Conservation (phyloP, 2,797 vertebrate species). For the Acipenser transmontanus region DNA sequence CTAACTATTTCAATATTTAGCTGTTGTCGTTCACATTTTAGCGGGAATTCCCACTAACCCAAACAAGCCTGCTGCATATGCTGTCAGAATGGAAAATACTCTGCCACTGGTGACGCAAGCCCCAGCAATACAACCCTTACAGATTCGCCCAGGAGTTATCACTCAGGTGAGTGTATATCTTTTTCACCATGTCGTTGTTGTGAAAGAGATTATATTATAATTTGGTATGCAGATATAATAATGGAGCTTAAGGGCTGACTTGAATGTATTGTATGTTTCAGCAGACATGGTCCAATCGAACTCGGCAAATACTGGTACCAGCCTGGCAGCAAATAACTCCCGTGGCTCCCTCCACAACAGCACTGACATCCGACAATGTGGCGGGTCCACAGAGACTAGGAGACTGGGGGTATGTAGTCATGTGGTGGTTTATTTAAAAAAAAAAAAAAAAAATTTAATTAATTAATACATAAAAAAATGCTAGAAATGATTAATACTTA, state of each 20-base stretch:
- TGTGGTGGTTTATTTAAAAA: too few relatives aligned
- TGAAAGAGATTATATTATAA: too few relatives aligned
- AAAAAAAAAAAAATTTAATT: too few relatives aligned
- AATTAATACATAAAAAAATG: too few relatives aligned
- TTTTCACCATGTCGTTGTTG: too few relatives aligned
- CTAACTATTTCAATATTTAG: background rate
- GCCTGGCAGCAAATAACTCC: slow-evolving; percentile 89
- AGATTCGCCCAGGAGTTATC: slow-evolving; percentile 88
- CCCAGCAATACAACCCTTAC: slow-evolving; percentile 82
- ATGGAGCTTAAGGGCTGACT: background rate
- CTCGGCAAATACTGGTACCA: slow-evolving; percentile 89
- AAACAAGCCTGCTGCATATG: slow-evolving; percentile 79
- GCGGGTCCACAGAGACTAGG: slow-evolving; percentile 85
- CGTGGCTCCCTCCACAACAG: slow-evolving; percentile 71
- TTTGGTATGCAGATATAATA: too few relatives aligned
- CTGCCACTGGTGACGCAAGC: slow-evolving; percentile 89
- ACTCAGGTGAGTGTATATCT: slow-evolving; percentile 70
- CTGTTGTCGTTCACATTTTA: background rate
- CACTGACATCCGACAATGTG: slow-evolving; percentile 81
- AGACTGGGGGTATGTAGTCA: slow-evolving; percentile 85
- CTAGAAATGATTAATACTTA: too few relatives aligned
- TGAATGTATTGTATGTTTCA: slow-evolving; percentile 5
- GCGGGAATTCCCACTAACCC: slow-evolving; percentile 82
- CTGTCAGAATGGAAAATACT: slow-evolving; percentile 84
- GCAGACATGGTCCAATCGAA: slow-evolving; percentile 85